Evolutionary conservation across 2,797 vertebrate genomes (phyloP).

Genomic region (Notolabrus celidotus): DNA sequence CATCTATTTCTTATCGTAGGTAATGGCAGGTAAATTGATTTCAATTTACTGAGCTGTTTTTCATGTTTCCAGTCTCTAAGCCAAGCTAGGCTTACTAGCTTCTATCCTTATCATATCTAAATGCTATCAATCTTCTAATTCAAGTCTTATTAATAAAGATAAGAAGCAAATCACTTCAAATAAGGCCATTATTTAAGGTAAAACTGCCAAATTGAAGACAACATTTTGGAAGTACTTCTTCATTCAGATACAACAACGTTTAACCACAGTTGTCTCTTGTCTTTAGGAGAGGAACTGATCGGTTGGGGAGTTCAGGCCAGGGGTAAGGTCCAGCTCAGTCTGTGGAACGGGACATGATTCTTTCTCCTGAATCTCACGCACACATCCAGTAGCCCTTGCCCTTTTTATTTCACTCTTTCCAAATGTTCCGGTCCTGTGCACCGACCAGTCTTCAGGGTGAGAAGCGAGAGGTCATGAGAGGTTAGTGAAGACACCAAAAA

Average conservation of each 20-base stretch:
- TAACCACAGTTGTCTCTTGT: slow-evolving; percentile 4
- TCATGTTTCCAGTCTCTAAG: neutral
- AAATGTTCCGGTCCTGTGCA: slow-evolving; percentile 80
- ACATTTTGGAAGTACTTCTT: neutral
- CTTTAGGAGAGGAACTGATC: slow-evolving; percentile 55
- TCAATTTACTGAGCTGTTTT: neutral
- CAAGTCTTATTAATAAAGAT: no score
- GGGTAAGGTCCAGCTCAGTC: slow-evolving; percentile 92
- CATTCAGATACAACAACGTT: neutral
- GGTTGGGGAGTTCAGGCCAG: slow-evolving; percentile 62
- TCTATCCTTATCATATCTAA: slow-evolving; percentile 1
- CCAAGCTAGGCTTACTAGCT: neutral
- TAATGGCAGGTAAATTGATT: no score
- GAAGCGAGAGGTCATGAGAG: slow-evolving; percentile 60
- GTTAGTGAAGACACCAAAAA: slow-evolving; percentile 60
- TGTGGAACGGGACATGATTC: slow-evolving; percentile 90
- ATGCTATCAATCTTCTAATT: neutral
- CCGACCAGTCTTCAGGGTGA: slow-evolving; percentile 34
- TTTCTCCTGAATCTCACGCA: slow-evolving; percentile 81
- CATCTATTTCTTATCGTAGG: neutral
- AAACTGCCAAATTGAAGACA: neutral
- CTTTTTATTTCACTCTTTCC: slow-evolving; percentile 76
- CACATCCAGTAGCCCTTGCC: slow-evolving; percentile 72
- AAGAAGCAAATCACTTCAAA: no score
- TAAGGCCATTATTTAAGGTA: no score